Base-by-base conservation (phyloP, 2,797 vertebrate genomes). In the Myotis vivesi region DNA sequence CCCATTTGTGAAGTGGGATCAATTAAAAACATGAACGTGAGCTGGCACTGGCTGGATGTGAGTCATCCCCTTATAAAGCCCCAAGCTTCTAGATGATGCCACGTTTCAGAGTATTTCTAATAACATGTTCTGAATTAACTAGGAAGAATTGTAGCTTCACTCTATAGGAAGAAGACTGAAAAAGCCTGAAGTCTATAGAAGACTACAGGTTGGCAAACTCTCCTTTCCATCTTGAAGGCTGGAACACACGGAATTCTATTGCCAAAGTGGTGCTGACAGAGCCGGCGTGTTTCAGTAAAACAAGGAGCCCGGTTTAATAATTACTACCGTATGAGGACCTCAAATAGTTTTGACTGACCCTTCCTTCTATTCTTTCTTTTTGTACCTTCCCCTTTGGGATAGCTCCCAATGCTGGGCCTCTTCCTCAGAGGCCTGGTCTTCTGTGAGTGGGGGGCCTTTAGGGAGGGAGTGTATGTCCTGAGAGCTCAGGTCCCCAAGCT, bases 391-490 rank as follows among this genome's bases (percentile, higher is more conserved):
- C 20, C 13, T 59, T n/a, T 19, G 17, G 10, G 46, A 30, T 7
- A 49, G 23, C 8, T 23, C 57, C 49, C 5, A 20, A 36, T 5
- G 0, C 5, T 0, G 36, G 46, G 46, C 15, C 36, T 91, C 22
- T 41, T 57, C 23, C 38, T 55, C 25, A 46, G 30, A 51, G 17
- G 7, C 1, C 38, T 44, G 57, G 7, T 59, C 15, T 69, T 71
- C 16, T 72, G 7, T 23, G 30, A 53, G 16, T 23, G 1, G 41
- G 6, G 44, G 3, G 2, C 9, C 30, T 30, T 0, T 0, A 11
- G 16, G 5, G 33, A 19, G 2, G 8, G 0, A 11, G 8, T 23
- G 2, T 13, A 12, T 12, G 49, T 38, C 25, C 6, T 28, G 73
- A 59, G 12, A 1, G 4, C 30, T 19, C 7, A 5, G 15, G 44